Percentiles rank a stretch among this genome's conserved stretches.
phyloP scores from a whole-genome alignment of 2,888 invertebrate genomes.

The Cephus nigrinus region DNA sequence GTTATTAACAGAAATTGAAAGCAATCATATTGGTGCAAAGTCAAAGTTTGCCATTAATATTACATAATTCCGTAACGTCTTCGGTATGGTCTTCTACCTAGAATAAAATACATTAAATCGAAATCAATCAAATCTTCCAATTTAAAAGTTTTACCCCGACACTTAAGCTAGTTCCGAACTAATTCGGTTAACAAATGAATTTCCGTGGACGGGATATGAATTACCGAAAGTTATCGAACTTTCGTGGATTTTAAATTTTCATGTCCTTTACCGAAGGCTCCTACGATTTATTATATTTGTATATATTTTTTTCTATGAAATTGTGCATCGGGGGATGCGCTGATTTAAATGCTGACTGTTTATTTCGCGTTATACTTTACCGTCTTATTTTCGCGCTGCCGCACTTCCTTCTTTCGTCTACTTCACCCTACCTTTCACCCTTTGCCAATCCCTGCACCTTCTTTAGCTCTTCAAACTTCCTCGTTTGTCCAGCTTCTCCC shows the following conservation, averaged over 20 bases:
- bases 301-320: background rate
- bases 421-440: background rate
- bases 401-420: background rate
- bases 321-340: background rate
- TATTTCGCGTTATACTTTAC: background rate
- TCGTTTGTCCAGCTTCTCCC: background rate
- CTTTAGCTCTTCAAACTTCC: background rate
- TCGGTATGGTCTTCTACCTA: background rate
- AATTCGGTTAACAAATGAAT: background rate
- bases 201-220: background rate
- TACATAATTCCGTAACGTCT: background rate
- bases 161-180: slow-evolving; percentile 28
- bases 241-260: background rate
- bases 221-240: background rate
- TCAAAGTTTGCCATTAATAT: background rate
- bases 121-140: slow-evolving; percentile 33
- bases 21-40: background rate
- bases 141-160: slow-evolving; percentile 34
- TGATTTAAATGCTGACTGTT: background rate
- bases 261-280: background rate
- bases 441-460: background rate
- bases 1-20: background rate
- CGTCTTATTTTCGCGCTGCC: background rate
- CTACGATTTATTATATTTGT: background rate
- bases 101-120: slow-evolving; percentile 20